Percentiles rank a stretch among this genome's conserved stretches.
These are phyloP conservation scores for Protomyctophum bolini DNA, from an alignment of 2,113 vertebrate genomes.

Conservation along the genomic window DNA sequence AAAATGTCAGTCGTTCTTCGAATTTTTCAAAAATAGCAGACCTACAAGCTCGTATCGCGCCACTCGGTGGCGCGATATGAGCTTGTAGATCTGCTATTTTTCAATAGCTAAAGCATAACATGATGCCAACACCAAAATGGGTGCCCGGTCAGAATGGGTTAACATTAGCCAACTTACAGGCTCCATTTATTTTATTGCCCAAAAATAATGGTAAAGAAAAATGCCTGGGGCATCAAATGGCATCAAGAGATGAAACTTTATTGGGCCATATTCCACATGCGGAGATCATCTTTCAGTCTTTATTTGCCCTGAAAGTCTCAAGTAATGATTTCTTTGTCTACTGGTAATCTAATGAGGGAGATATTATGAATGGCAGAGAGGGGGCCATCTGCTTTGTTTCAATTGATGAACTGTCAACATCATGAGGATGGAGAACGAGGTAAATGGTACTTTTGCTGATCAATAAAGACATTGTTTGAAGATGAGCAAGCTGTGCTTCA, in stretches of 20 bases:
- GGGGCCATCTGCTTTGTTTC: slow-evolving; percentile 51
- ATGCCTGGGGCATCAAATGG: slow-evolving; percentile 38
- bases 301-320: slow-evolving; percentile 55
- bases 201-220: slow-evolving; percentile 22
- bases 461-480: slow-evolving; percentile 69
- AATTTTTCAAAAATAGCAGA: too few species aligned
- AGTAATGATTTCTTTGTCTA: slow-evolving; percentile 65
- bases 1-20: too few species aligned
- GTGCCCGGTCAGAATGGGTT: too few species aligned
- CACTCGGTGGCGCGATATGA: too few species aligned
- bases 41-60: too few species aligned
- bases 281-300: slow-evolving; percentile 60
- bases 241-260: slow-evolving; percentile 57
- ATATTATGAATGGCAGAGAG: slow-evolving; percentile 49
- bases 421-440: slow-evolving; percentile 47
- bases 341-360: slow-evolving; percentile 63
- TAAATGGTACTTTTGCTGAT: slow-evolving; percentile 62
- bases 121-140: too few species aligned
- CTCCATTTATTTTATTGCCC: slow-evolving; percentile 61
- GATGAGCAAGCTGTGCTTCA: slow-evolving; percentile 36
- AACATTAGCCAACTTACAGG: slow-evolving; percentile 58
- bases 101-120: too few species aligned
- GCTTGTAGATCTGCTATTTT: too few species aligned
- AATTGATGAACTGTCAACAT: slow-evolving; percentile 65
- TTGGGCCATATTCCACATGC: slow-evolving; percentile 57